Conservation (phyloP, 2,113 vertebrate species). For the Hystrix cristata region DNA sequence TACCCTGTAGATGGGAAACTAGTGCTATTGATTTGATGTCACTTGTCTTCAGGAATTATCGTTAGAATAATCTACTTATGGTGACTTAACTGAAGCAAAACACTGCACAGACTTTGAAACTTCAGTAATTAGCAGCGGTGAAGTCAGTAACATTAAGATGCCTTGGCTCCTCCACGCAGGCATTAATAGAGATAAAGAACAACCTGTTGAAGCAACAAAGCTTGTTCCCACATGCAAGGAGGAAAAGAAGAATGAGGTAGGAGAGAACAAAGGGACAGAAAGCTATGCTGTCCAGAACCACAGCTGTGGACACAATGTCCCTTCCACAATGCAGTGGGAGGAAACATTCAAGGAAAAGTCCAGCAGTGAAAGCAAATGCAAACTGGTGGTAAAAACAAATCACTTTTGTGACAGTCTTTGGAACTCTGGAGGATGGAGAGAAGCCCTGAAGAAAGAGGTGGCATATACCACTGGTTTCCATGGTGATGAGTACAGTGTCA, state of each 20-base stretch:
- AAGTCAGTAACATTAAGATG: neutral
- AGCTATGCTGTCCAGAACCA: neutral
- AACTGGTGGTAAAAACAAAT: neutral
- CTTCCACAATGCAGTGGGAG: neutral
- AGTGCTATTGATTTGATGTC: slow-evolving; percentile 32
- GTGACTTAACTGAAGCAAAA: neutral
- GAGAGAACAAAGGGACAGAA: neutral
- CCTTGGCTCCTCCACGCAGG: neutral
- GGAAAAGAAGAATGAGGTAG: neutral
- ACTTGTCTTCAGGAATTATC: slow-evolving; percentile 31
- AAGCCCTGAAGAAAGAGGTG: slow-evolving; percentile 38
- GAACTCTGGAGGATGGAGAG: slow-evolving; percentile 40
- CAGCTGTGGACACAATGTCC: neutral
- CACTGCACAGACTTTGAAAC: neutral
- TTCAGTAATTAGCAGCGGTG: neutral
- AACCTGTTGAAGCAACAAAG: neutral
- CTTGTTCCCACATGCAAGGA: neutral
- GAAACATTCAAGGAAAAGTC: neutral
- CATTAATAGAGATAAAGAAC: neutral
- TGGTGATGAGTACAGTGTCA: slow-evolving; percentile 54
- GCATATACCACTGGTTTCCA: slow-evolving; percentile 69
- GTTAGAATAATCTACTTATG: neutral
- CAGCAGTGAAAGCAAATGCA: neutral
- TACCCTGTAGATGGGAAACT: neutral
- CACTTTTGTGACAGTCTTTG: neutral